A percentile compares a stretch with the other conserved stretches of the same genome.
These are phyloP conservation scores for Eucera pruinosa DNA, from an alignment of 2,888 invertebrate species.

Conservation along the genomic window DNA sequence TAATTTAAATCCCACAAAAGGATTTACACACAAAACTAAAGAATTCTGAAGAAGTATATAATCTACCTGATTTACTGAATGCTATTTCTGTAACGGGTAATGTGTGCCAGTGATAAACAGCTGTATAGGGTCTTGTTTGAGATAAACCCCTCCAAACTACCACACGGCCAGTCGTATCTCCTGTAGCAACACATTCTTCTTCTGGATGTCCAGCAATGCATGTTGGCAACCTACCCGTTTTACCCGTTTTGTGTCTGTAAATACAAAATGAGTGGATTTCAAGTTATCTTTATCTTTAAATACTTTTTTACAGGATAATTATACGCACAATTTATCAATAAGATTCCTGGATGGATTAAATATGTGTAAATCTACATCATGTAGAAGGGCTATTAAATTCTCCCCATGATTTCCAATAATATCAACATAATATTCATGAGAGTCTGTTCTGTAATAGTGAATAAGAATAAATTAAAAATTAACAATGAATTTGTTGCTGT, in stretches of 20 bases:
- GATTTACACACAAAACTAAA: neutral
- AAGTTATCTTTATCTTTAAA: neutral
- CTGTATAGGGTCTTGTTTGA: conserved; percentile 78
- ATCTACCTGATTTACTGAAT: conserved; percentile 86
- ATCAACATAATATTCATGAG: conserved; percentile 78
- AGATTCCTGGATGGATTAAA: conserved; percentile 77
- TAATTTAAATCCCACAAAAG: no score
- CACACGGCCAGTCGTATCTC: conserved; percentile 88
- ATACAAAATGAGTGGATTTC: neutral
- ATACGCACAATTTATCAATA: conserved; percentile 73
- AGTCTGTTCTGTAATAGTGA: conserved; percentile 44
- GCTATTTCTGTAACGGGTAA: conserved; percentile 88
- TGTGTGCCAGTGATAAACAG: conserved; percentile 91
- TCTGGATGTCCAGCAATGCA: conserved; percentile 89
- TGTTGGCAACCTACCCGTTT: conserved; percentile 85
- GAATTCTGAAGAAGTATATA: conserved; percentile 8
- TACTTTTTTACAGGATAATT: conserved; percentile 6
- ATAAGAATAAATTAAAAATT: neutral
- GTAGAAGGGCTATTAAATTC: conserved; percentile 79
- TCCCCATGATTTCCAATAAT: conserved; percentile 80
- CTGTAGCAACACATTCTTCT: conserved; percentile 88
- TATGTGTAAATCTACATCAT: conserved; percentile 76
- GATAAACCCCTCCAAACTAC: conserved; percentile 87
- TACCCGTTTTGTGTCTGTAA: conserved; percentile 70
- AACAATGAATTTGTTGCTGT: neutral